These are phyloP conservation scores for Acrocephalus kingi DNA, from an alignment of 2,113 vertebrate genomes.

Conservation along the genomic window DNA sequence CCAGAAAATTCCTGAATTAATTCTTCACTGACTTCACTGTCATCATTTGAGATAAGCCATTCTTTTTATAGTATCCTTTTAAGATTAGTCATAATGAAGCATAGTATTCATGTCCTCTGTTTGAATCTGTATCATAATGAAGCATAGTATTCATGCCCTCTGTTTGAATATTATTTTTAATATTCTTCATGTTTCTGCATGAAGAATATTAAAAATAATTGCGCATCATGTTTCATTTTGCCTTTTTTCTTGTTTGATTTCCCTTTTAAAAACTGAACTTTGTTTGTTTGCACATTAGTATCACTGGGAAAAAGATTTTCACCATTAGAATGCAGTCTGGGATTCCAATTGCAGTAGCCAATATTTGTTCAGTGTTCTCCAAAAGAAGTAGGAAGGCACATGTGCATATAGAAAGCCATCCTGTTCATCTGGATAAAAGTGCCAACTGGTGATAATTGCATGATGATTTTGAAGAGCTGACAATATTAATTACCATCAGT, in stretches of 20 bases:
- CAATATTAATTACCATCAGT: not conserved
- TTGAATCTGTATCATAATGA: not conserved
- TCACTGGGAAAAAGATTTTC: not conserved
- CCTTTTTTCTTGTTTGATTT: not conserved
- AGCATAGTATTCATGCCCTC: not conserved
- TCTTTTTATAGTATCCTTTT: constrained; percentile 11
- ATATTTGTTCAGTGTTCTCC: constrained; percentile 14
- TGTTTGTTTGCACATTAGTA: not conserved
- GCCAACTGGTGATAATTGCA: not conserved
- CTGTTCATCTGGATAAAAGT: not conserved
- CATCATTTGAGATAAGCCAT: not conserved
- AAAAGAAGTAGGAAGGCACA: not conserved
- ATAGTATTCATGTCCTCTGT: not conserved
- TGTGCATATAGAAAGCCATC: not conserved
- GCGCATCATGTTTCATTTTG: not conserved
- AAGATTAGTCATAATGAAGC: not conserved
- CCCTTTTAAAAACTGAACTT: not conserved
- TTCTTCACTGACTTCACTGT: not conserved
- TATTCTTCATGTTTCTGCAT: not conserved
- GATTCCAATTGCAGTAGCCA: not conserved
- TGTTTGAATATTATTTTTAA: not conserved
- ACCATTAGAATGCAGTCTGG: not conserved
- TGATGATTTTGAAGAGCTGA: not conserved
- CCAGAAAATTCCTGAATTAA: not conserved
- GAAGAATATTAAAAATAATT: not conserved